Evolutionary conservation across 2,797 vertebrate species (phyloP), one percentile per base, ranked within the genome.

Genomic region (Pangasius larnaudii): DNA sequence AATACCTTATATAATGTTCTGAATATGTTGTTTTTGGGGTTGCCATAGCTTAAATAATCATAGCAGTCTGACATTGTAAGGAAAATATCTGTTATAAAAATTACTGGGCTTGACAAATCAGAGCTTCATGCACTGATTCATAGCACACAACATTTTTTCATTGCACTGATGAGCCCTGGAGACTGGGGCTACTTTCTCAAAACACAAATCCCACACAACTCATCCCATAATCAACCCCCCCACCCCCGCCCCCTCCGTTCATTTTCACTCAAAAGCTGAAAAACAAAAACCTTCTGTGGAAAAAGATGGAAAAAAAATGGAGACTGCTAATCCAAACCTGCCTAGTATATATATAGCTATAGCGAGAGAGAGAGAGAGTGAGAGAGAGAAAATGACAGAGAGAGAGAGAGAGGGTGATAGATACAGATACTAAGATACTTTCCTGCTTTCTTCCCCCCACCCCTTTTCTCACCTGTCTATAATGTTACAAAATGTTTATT

Each of bases 51-150:
- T 61, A 65, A 49, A 82, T 11, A 63, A 56, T 46, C 14, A 46
- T 11, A 65, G 63, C 13, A 65, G 13, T 65, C 59, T 82, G 59
- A 46, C 36, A 42, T 0, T 39, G 22, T 63, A 46, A 27, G 56
- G 36, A 63, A 63, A 82, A 42, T 81, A 79, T 79, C 51, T 80
- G 19, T 80, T 36, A 58, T 39, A 59, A 36, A 81, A 30, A 7
- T 46, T 63, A 82, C 16, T 63, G 22, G 6, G 24, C 58, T 82
- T n/a, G 22, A n/a, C 3, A 30, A 30, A 82, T 63, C 36, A 42
- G 33, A 9, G 36, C 14, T 82, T 82, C 39, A 30, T 65, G 39
- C 24, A 82, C 6, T 65, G 24, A 82, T 82, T 82, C 80, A 82
- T 46, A 63, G 16, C 24, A n/a, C 22, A 42, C 24, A 63, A 42